A percentile compares a stretch with the other conserved stretches of the same genome.
These are phyloP conservation scores for Ceyx melanurus DNA, from an alignment of 2,113 vertebrate genomes.

Conservation along the genomic window DNA sequence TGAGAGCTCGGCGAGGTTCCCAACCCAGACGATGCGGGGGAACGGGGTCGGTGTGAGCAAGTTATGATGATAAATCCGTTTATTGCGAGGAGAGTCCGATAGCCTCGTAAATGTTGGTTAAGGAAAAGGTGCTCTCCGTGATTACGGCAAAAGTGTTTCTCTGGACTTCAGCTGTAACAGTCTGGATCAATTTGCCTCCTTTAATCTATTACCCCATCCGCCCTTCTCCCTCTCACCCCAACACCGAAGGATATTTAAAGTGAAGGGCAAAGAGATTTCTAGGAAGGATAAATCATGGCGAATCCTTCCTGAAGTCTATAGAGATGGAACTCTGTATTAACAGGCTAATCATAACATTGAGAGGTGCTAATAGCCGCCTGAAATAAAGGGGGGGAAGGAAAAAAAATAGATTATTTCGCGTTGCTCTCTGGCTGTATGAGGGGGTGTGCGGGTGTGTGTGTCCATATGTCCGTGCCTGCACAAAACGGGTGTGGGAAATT, in stretches of 20 bases:
- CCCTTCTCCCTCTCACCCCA: neutral
- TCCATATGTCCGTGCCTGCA: neutral
- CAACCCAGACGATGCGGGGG: neutral
- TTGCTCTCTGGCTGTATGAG: neutral
- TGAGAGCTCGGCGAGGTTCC: neutral
- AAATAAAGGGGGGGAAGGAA: neutral
- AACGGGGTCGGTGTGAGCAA: neutral
- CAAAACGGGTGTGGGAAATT: neutral
- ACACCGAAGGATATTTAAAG: neutral
- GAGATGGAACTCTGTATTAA: neutral
- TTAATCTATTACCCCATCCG: neutral
- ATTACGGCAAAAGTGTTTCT: neutral
- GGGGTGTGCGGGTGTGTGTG: neutral
- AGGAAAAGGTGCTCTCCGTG: neutral
- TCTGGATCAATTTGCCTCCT: conserved; percentile 3
- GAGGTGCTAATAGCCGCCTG: neutral
- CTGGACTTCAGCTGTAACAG: conserved; percentile 17
- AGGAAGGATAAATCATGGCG: neutral
- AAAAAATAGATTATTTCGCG: neutral
- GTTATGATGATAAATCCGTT: neutral
- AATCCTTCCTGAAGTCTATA: neutral
- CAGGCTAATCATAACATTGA: neutral
- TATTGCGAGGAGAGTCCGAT: neutral
- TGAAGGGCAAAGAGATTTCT: conserved; percentile 26
- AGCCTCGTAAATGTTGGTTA: neutral